Evolutionary conservation across 2,888 invertebrate species (phyloP), one percentile per base, ranked within the genome.

Genomic region (Aplocera efformata): DNA sequence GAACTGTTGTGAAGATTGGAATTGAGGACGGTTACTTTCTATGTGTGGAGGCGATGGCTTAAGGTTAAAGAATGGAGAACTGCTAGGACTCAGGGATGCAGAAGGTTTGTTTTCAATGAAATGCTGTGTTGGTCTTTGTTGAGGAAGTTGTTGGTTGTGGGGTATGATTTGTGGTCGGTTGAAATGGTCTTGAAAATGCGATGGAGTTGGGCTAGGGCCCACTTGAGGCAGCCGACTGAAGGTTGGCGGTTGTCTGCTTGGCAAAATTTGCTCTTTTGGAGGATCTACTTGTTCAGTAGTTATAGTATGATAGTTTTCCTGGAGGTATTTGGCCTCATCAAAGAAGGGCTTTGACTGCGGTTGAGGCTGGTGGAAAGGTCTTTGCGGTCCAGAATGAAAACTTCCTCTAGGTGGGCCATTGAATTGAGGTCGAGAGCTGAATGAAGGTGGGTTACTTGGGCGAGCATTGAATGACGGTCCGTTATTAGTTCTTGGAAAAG

Each of bases 291-390:
- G 83, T 43, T 89, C 88, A 2, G 81, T 83, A 10, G 88, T 88
- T 32, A 89, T 88, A 1, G 89, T 89, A 41, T 89, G 89, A 49
- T 89, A 89, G 50, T 89, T 89, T 59, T 89, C 88, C 65, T 89
- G 88, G 36, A 89, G 69, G 53, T 89, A 88, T 66, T 89, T 89
- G 1, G 86, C 73, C 61, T 88, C 89, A 39, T 89, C 88, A 46
- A 89, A 89, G 59, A 74, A 88, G 26, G 67, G 64, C 42, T 84
- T 82, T 8, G 73, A 57, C 54, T 79, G 82, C 23, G 77, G 63
- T 38, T 72, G 72, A 36, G 74, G 73, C 52, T 72, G 75, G 48
- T 81, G 79, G 63, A 90, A 89, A 6, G 90, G 90, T 56, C 90
- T 80, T 63, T 90, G 90, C 7, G 89, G 80, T 50, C 89, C 90